A percentile compares a stretch with the other conserved stretches of the same genome.
These are phyloP conservation scores for Yponomeuta plumbellus DNA, from an alignment of 2,888 invertebrate species.

Conservation along the genomic window DNA sequence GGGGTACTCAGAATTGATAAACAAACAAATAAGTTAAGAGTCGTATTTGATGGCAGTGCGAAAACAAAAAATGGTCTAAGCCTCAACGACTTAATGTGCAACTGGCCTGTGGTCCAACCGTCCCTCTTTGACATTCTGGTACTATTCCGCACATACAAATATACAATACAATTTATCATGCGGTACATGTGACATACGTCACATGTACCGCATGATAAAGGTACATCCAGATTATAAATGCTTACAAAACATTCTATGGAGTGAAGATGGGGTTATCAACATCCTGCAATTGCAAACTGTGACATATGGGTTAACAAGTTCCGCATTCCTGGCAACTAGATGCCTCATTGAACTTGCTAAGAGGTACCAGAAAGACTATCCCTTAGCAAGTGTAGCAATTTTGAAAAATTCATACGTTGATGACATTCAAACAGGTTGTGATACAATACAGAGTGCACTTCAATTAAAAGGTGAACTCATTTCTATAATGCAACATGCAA, in stretches of 20 bases:
- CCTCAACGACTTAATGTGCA: conserved; percentile 21
- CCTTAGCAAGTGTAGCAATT: conserved; percentile 18
- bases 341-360: conserved; percentile 15
- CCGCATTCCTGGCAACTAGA: no score
- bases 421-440: conserved; percentile 11
- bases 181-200: conserved; percentile 10
- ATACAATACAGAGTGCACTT: conserved; percentile 4
- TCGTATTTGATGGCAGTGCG: conserved; percentile 9
- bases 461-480: conserved; percentile 18
- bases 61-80: conserved; percentile 17
- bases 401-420: conserved; percentile 12
- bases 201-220: background rate
- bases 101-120: conserved; percentile 21
- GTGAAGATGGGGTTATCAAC: background rate
- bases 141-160: conserved; percentile 1
- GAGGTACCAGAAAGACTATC: conserved; percentile 12
- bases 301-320: no score
- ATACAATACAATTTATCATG: conserved; percentile 4
- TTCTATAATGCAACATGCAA: conserved; percentile 15
- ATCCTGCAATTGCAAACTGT: conserved; percentile 4
- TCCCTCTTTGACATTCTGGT: background rate
- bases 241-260: background rate
- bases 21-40: conserved; percentile 10
- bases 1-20: conserved; percentile 15
- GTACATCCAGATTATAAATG: background rate